Evolutionary conservation across 2,888 invertebrate species (phyloP), one percentile per base, ranked within the genome.

Genomic region (Pseudococcus jackbeardsleyi): DNA sequence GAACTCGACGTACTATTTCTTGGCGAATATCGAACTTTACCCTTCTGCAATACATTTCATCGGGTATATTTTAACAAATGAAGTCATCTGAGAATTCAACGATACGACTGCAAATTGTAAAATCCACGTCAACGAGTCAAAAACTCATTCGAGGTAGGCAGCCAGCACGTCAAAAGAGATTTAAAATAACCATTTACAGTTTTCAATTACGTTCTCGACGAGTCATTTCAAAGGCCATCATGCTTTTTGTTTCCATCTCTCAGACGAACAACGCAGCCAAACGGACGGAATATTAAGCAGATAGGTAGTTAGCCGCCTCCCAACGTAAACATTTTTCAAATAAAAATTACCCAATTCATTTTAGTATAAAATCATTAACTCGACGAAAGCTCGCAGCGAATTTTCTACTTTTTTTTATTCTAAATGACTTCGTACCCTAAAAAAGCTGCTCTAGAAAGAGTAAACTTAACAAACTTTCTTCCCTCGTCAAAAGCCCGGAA

Each of bases 341-440:
- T 82, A 46, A 82, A 82, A 82, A 82, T 82, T 82, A 82, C 79
- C 79, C 79, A 46, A 42, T 82, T 82, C 79, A 46, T 82, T 82
- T 82, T 82, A 33, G 26, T 33, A 82, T 82, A 82, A 82, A 82
- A 82, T 82, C 79, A 82, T 82, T 82, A 46, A 82, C 79, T 82
- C 46, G 46, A 11, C 42, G 79, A 72, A 72, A 46, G 79, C 79
- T 82, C 79, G 79, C 79, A 82, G 79, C 79, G 46, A 82, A 46
- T n/a, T 82, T 82, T 46, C 46, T n/a, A 46, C 19, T 33, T 42
- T 42, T 42, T 82, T 42, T n/a, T n/a, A n/a, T n/a, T 33, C 26
- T 33, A 82, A 82, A 82, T 19, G 79, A 82, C 79, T 82, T 82
- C 46, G 79, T 82, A 42, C 46, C 79, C 42, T 46, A 19, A 82